Base-by-base conservation (phyloP, 23 tunicate genomes). In the Ascidia mentula region DNA sequence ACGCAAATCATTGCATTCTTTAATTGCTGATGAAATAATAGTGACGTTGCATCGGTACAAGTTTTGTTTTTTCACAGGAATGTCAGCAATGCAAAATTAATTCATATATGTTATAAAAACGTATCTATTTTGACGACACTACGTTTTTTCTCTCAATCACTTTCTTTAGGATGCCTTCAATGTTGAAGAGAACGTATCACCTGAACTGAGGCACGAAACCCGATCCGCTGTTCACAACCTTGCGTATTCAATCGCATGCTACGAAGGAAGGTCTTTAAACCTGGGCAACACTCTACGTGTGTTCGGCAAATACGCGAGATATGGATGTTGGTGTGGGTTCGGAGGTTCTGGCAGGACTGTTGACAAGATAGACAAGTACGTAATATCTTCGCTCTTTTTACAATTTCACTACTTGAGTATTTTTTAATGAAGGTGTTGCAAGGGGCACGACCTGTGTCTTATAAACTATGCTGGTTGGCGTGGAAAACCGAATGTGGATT, bases 281-380 rank as follows among this genome's bases (percentile, higher is more conserved):
- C 12, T 53, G 22, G 65, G 65, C 24, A 53, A 6, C 2, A 5
- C 12, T 5, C 24, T 53, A 28, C 65, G 22, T 53, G 1, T 5
- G 28, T 1, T 53, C 2, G 65, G 65, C 13, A 53, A 53, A 53
- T 53, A 53, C 13, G 4, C 13, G 28, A 53, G 65, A 28, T 53
- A 53, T 28, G 65, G 65, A 5, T 53, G 65, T 28, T 53, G 65
- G 65, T 53, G 65, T 28, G 65, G 65, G 12, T 53, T 53, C 13
- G 65, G 65, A 20, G 65, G 65, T 1, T 53, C 65, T 3, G 65
- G 65, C 22, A 53, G 65, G 24, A 53, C 65, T 9, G 65, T 53
- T 53, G 65, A 53, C 65, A 53, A 53, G 24, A 53, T 53, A 20
- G 65, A 53, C 65, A 9, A 53, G 65, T 53, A 53, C 22, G 65